Evolutionary conservation across 2,113 vertebrate species (phyloP).

Genomic region (Cricetomys ansorgei): DNA sequence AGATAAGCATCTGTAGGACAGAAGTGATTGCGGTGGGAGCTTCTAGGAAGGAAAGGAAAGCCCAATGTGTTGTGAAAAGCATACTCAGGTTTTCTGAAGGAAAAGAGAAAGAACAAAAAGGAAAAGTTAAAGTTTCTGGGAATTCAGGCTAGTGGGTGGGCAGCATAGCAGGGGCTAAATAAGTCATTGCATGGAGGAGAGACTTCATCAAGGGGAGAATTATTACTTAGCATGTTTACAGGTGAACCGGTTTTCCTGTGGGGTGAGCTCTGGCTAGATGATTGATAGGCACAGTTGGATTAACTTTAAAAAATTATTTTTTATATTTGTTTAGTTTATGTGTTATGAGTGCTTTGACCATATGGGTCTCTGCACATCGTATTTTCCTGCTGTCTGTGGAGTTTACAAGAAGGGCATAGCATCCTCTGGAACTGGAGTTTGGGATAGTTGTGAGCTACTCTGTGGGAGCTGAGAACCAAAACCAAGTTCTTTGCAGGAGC

Average conservation of each 20-base stretch:
- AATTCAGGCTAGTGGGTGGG: neutral
- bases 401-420: too few relatives aligned
- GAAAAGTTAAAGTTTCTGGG: neutral
- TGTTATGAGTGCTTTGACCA: neutral
- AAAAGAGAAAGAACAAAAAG: neutral
- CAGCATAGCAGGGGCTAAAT: neutral
- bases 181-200: neutral
- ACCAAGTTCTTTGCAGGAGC: neutral
- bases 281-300: neutral
- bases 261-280: neutral
- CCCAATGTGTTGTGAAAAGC: neutral
- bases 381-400: neutral
- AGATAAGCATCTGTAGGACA: fast-evolving
- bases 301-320: neutral
- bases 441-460: neutral
- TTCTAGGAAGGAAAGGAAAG: neutral
- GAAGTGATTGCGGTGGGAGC: neutral
- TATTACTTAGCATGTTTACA: neutral
- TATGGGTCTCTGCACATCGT: neutral
- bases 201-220: neutral
- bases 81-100: neutral
- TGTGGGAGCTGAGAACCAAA: neutral
- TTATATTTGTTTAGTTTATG: neutral
- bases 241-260: neutral
- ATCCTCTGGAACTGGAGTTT: neutral